Evolutionary conservation across 2,888 invertebrate genomes (phyloP).

Genomic region (Didymodactylos carnosus): DNA sequence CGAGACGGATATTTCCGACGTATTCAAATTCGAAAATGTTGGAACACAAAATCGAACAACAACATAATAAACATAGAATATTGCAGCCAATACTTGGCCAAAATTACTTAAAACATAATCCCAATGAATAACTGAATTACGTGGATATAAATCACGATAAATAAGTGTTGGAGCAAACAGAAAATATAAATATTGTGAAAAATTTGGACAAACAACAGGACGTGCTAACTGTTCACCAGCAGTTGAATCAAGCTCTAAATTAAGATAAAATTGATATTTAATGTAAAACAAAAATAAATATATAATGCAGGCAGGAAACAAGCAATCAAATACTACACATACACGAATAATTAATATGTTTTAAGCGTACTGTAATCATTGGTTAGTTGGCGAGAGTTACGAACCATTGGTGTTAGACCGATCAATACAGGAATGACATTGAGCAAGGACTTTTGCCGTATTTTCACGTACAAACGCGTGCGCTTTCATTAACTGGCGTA

Average conservation of each 20-base stretch:
- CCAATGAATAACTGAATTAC: slow-evolving; percentile 45
- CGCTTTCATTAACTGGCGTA: slow-evolving; percentile 64
- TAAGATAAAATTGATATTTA: no score
- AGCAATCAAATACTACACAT: no score
- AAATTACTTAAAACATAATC: slow-evolving; percentile 48
- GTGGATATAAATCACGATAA: slow-evolving; percentile 63
- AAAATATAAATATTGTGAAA: slow-evolving; percentile 59
- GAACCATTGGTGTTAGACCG: no score
- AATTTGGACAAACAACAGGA: slow-evolving; percentile 37
- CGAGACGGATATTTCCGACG: slow-evolving; percentile 28
- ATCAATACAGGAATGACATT: no score
- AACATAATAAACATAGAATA: slow-evolving; percentile 60
- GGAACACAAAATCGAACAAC: slow-evolving; percentile 56
- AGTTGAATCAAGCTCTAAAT: no score
- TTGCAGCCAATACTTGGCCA: slow-evolving; percentile 53
- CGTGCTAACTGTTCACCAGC: no score
- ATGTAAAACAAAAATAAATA: no score
- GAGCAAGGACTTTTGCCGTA: slow-evolving; percentile 19
- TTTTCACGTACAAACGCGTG: slow-evolving; percentile 60
- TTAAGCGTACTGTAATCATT: no score
- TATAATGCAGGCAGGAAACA: no score
- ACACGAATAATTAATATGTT: no score
- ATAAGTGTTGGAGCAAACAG: slow-evolving; percentile 67
- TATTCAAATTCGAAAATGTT: slow-evolving; percentile 39
- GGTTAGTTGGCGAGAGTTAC: no score